phyloP scores from a whole-genome alignment of 2,888 invertebrate species.

The Gasteruption jaculator region DNA sequence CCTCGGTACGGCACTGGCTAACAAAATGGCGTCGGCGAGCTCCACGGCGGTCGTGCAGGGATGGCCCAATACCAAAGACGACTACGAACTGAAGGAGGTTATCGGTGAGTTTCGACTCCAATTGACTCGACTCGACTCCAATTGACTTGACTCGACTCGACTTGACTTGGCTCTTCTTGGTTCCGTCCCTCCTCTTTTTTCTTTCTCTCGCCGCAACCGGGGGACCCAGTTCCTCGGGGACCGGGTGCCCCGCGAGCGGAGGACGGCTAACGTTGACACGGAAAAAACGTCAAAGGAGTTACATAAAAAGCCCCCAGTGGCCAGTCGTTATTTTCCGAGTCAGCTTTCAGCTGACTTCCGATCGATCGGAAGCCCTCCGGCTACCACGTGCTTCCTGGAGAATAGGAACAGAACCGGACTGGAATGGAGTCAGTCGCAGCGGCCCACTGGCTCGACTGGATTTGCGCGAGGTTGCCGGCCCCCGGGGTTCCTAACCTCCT shows the following conservation, averaged over 20 bases:
- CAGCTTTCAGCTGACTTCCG: too few species aligned
- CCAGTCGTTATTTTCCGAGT: too few species aligned
- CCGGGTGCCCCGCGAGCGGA: slow-evolving; percentile 12
- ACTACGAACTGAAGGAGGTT: slow-evolving; percentile 89
- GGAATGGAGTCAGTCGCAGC: too few species aligned
- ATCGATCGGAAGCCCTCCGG: too few species aligned
- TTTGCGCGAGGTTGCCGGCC: not conserved
- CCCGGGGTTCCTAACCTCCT: slow-evolving; percentile 2
- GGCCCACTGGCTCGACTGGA: too few species aligned
- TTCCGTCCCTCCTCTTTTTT: slow-evolving; percentile 4
- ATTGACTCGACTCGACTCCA: not conserved
- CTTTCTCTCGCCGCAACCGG: slow-evolving; percentile 6
- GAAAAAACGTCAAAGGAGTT: not conserved
- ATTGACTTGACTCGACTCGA: not conserved
- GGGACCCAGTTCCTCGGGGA: slow-evolving; percentile 15
- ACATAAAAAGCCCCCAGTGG: not conserved
- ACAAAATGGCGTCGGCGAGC: slow-evolving; percentile 60
- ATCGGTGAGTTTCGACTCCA: slow-evolving; percentile 66
- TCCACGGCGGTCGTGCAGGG: slow-evolving; percentile 52
- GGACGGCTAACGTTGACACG: too few species aligned
- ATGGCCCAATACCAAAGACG: slow-evolving; percentile 90
- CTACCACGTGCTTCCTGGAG: too few species aligned
- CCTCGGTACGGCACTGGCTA: slow-evolving; percentile 58
- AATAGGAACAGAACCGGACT: too few species aligned
- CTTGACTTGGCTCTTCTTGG: not conserved